Conservation (phyloP, 2,113 vertebrate species). For the Phylloscopus trochilus region DNA sequence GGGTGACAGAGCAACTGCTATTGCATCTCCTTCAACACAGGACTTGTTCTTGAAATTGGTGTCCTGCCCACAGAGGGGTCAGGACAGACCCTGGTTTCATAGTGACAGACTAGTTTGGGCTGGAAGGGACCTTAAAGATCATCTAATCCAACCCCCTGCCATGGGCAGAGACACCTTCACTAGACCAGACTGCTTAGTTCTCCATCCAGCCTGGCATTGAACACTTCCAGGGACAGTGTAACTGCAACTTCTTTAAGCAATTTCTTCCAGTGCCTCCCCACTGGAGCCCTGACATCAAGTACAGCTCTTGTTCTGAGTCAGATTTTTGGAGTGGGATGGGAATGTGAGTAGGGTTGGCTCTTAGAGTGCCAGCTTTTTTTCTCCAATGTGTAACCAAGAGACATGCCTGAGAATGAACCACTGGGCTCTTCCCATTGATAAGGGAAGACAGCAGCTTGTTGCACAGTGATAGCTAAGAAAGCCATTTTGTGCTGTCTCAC, state of each 20-base stretch:
- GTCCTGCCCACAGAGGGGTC: neutral
- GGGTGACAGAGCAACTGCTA: neutral
- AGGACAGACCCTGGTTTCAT: neutral
- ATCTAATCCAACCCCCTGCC: neutral
- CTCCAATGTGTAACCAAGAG: neutral
- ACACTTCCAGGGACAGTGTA: fast-evolving
- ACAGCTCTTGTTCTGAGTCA: neutral
- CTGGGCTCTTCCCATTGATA: neutral
- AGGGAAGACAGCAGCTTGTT: neutral
- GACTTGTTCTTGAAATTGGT: neutral
- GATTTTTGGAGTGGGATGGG: neutral
- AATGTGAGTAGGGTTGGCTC: neutral
- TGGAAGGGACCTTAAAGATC: neutral
- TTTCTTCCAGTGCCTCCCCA: neutral
- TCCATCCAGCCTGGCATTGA: neutral
- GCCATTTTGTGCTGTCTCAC: neutral
- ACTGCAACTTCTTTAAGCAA: neutral
- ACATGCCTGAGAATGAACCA: neutral
- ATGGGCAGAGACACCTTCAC: neutral
- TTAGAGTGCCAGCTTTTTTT: neutral
- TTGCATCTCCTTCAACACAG: neutral
- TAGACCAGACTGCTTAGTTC: neutral
- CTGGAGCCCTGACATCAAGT: neutral
- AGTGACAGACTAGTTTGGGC: neutral
- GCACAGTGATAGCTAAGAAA: neutral